Base-by-base conservation (phyloP, 2,888 invertebrate genomes). In the Chaitophorus viminalis region DNA sequence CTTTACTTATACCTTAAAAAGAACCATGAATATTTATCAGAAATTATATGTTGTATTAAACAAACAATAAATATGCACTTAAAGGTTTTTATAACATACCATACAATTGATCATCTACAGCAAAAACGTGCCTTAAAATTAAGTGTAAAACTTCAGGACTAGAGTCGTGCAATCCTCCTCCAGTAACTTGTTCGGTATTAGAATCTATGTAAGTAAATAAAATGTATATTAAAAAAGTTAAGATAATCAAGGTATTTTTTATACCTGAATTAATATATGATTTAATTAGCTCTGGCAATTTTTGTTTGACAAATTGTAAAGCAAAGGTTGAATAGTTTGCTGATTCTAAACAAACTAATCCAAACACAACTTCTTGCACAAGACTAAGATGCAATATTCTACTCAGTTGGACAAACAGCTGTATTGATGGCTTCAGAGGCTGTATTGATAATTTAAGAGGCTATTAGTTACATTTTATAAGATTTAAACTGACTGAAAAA, bases 281-380 rank as follows among this genome's bases (percentile, higher is more conserved):
- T 92, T 95, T 95, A 84, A 97, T 95, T 89, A 98, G 93, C 91
- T 96, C 95, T 89, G 97, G 95, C 89, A 98, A 93, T 91, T 95
- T 95, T 91, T 94, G 94, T 91, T 95, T 95, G 89, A 98, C 93
- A 92, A 96, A 96, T 90, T 95, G 94, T 90, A 94, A 93, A 52
- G 98, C 96, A 91, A 95, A 93, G 90, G 93, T 93, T 89, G 94
- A 93, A 79, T 94, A 91, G 91, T 95, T 95, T 76, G 94, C 93
- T 31, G 97, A 97, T 91, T 96, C 94, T 90, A 95, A 94, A 90
- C 98, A 93, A 89, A 96, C 95, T 91, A 98, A 93, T 89, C 96
- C 96, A 92, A 98, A 95, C 82, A 96, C 95, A 91, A 98, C 96
- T 93, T 98, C 98, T 92, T 98, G 97, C 78, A 97, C 95, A 90